Evolutionary conservation across 1,140 invertebrate species (phyloP).

Genomic region (Eupristina koningsbergeri): DNA sequence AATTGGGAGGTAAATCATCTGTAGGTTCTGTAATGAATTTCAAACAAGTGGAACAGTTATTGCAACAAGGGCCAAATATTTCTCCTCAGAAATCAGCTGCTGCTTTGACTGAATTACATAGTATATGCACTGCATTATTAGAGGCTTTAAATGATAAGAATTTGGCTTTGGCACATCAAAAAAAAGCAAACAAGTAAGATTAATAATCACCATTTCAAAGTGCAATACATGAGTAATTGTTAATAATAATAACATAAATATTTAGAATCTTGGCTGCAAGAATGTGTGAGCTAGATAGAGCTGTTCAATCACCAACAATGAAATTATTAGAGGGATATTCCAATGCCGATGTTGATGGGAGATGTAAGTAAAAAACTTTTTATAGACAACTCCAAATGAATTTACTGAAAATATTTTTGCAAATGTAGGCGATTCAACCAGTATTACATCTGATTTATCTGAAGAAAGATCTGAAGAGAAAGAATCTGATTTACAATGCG

Average conservation of each 20-base stretch:
- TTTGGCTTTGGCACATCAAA: slow-evolving; percentile 85
- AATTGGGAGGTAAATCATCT: slow-evolving; percentile 73
- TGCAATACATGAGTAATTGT: neutral
- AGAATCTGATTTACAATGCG: slow-evolving; percentile 44
- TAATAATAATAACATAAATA: slow-evolving; percentile 9
- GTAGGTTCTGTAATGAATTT: slow-evolving; percentile 76
- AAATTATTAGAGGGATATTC: slow-evolving; percentile 75
- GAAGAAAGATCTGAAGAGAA: slow-evolving; percentile 50
- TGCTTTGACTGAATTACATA: slow-evolving; percentile 82
- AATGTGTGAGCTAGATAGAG: slow-evolving; percentile 75
- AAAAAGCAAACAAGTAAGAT: slow-evolving; percentile 84
- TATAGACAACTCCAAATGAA: neutral
- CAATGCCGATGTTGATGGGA: slow-evolving; percentile 72
- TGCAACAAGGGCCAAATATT: slow-evolving; percentile 77
- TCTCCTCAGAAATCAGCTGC: slow-evolving; percentile 80
- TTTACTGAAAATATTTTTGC: neutral
- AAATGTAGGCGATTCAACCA: slow-evolving; percentile 55
- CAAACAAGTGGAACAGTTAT: slow-evolving; percentile 79
- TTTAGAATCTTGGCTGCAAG: slow-evolving; percentile 75
- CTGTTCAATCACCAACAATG: slow-evolving; percentile 75
- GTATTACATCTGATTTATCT: slow-evolving; percentile 41
- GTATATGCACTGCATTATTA: slow-evolving; percentile 82
- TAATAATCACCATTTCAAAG: neutral
- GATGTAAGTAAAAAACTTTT: slow-evolving; percentile 53
- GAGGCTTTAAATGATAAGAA: slow-evolving; percentile 90